Conservation (phyloP, 2,888 invertebrate genomes). For the Drosophila cracens region DNA sequence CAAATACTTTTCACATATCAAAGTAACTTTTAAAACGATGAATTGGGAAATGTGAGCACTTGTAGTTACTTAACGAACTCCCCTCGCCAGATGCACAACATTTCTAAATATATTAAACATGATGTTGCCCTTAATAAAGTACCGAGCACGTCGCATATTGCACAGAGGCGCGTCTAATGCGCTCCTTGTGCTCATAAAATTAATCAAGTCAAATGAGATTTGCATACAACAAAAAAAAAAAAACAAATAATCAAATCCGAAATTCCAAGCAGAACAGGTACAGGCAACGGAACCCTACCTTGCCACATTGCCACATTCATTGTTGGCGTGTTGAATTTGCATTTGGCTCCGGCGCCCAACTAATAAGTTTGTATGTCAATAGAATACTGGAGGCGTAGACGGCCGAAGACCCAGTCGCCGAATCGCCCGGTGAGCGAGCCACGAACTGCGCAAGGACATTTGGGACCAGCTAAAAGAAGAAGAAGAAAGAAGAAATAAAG, state of each 20-base stretch:
- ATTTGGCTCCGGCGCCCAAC: conserved; percentile 73
- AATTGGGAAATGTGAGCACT: no score
- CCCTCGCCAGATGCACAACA: conserved; percentile 42
- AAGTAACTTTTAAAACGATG: background rate
- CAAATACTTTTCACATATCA: background rate
- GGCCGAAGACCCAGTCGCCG: conserved; percentile 30
- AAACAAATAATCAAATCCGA: background rate
- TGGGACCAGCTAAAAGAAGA: conserved; percentile 3
- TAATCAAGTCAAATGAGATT: conserved; percentile 79
- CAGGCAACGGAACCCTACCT: background rate
- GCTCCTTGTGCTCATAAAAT: conserved; percentile 66
- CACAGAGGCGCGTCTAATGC: conserved; percentile 65
- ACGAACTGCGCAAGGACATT: conserved; percentile 84
- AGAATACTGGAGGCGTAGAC: conserved; percentile 47
- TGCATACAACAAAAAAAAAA: conserved; percentile 56
- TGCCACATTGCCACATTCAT: conserved; percentile 35
- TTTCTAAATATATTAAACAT: conserved; percentile 35
- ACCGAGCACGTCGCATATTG: conserved; percentile 33
- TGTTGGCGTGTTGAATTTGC: conserved; percentile 79
- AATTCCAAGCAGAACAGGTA: conserved; percentile 14
- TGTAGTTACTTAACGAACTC: background rate
- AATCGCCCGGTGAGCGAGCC: conserved; percentile 49
- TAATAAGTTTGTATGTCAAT: conserved; percentile 80
- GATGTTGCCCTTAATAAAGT: conserved; percentile 33
- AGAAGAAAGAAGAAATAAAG: background rate